phyloP scores from a whole-genome alignment of 2,797 vertebrate genomes.

The Spheniscus humboldti region DNA sequence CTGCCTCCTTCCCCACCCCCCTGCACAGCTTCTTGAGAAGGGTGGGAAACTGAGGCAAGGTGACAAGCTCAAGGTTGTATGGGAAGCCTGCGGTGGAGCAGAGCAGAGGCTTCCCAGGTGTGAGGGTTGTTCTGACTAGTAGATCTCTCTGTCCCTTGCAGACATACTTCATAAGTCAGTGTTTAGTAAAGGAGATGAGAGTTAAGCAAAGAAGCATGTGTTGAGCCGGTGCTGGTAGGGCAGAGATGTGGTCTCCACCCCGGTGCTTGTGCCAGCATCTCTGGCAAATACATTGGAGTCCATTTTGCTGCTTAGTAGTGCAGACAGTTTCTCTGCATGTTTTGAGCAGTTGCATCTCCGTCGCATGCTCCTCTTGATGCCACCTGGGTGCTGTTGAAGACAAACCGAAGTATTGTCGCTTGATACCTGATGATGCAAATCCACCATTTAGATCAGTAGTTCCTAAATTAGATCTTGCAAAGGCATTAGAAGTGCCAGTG shows the following conservation, averaged over 20 bases:
- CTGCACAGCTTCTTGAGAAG: background rate
- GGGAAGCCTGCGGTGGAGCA: background rate
- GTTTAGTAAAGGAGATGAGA: background rate
- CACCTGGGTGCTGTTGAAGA: background rate
- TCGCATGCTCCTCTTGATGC: background rate
- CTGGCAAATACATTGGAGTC: background rate
- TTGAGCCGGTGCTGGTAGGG: background rate
- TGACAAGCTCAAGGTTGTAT: background rate
- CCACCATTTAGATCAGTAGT: background rate
- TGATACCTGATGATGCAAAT: background rate
- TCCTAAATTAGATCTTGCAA: background rate
- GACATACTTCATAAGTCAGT: background rate
- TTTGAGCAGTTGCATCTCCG: background rate
- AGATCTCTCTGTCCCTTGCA: background rate
- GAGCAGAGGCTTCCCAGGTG: background rate
- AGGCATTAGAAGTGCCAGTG: background rate
- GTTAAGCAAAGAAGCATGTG: background rate
- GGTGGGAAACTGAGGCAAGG: background rate
- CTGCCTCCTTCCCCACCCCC: accelerated
- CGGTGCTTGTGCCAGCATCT: background rate
- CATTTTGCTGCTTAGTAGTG: background rate
- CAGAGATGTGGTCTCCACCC: background rate
- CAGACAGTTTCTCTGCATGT: background rate
- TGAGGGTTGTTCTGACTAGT: background rate
- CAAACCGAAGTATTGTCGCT: accelerated